Percentiles rank a stretch among this genome's conserved stretches.
Conservation (phyloP, 1,140 invertebrate species). For the Cecropterus lyciades region DNA sequence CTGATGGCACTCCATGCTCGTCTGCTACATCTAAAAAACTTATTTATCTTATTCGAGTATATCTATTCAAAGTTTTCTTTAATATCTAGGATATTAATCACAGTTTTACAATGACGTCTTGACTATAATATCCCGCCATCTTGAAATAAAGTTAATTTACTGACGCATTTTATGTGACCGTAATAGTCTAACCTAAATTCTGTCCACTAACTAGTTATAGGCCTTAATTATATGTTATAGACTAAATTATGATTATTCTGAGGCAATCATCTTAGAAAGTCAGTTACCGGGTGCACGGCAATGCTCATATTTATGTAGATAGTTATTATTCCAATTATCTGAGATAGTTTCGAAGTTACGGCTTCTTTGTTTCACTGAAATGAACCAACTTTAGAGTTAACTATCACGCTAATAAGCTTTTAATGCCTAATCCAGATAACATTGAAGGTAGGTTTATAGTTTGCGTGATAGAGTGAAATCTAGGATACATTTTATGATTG, state of each 20-base stretch:
- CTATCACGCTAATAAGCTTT: slow-evolving; percentile 16
- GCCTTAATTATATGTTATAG: background rate
- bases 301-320: slow-evolving; percentile 26
- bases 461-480: too few species aligned
- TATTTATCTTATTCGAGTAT: too few species aligned
- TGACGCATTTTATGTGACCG: too few species aligned
- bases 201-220: background rate
- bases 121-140: too few species aligned
- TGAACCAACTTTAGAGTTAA: slow-evolving; percentile 9
- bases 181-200: background rate
- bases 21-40: too few species aligned
- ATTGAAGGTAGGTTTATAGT: too few species aligned
- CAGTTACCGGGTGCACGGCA: background rate
- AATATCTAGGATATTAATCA: too few species aligned
- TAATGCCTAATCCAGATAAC: slow-evolving; percentile 14
- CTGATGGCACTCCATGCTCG: too few species aligned
- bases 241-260: slow-evolving; percentile 4
- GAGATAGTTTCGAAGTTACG: slow-evolving; percentile 19
- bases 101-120: too few species aligned
- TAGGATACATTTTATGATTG: too few species aligned
- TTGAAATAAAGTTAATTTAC: too few species aligned
- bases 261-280: slow-evolving; percentile 21
- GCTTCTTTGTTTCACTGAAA: slow-evolving; percentile 10
- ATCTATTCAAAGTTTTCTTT: too few species aligned
- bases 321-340: slow-evolving; percentile 27